Evolutionary conservation across 1,140 invertebrate genomes (phyloP).

Genomic region (Helicoverpa zea): DNA sequence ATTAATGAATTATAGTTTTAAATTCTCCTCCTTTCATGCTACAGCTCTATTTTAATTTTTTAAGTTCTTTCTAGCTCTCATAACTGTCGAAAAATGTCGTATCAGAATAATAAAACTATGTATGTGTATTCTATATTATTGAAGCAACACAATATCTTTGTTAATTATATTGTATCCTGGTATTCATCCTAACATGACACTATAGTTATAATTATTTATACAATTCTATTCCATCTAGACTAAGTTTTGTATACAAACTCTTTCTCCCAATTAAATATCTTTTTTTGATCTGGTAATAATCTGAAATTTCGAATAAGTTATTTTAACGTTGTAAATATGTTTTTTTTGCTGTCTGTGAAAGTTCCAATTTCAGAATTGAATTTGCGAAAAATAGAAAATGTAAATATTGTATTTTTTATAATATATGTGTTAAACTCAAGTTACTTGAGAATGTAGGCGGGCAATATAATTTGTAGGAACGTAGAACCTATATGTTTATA

Average conservation of each 20-base stretch:
- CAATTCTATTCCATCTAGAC: slow-evolving; percentile 36
- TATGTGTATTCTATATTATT: background rate
- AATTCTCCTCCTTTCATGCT: background rate
- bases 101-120: background rate
- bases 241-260: slow-evolving; percentile 43
- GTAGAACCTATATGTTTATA: slow-evolving; percentile 39
- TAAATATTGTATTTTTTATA: slow-evolving; percentile 70
- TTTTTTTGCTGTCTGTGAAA: slow-evolving; percentile 47
- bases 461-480: slow-evolving; percentile 49
- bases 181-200: slow-evolving; percentile 40
- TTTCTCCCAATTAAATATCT: slow-evolving; percentile 1
- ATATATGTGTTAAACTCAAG: slow-evolving; percentile 59
- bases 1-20: background rate
- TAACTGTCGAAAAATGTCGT: background rate
- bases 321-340: slow-evolving; percentile 58
- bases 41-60: background rate
- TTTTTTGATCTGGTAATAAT: slow-evolving; percentile 28
- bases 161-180: slow-evolving; percentile 25
- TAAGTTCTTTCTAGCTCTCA: background rate
- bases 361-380: slow-evolving; percentile 51
- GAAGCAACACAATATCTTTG: background rate
- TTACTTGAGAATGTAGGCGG: slow-evolving; percentile 55
- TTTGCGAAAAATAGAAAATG: slow-evolving; percentile 50
- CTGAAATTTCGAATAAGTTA: slow-evolving; percentile 36
- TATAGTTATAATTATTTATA: slow-evolving; percentile 46